Evolutionary conservation across 2,888 invertebrate genomes (phyloP), one percentile per base, ranked within the genome.

Genomic region (Onchidella celtica): DNA sequence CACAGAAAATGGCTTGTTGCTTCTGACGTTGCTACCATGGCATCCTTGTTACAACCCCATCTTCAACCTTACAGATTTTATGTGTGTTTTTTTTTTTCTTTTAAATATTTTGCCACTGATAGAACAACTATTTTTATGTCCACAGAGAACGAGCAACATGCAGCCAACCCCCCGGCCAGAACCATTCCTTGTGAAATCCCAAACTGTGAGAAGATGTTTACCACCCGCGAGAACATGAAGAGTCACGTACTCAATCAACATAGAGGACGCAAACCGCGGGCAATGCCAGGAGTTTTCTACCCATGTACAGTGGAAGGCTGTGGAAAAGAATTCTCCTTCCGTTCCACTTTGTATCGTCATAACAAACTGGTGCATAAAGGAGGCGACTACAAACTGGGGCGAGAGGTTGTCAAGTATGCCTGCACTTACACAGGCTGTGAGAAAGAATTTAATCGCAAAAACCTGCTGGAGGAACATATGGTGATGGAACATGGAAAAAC

Each of bases 311-410:
- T 79, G 2, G 66, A 63, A 36, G 79, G 72, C 66, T 79, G 79
- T 57, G 79, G 73, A n/a, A 73, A 66, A 29, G 14, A 79, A 57
- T 79, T 79, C 72, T 79, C 79, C 9, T 73, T 79, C 57, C 55
- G 79, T 55, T 73, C 73, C 9, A 79, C 79, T 27, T 34, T 79
- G 66, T 79, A 73, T 36, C 65, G 79, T 0, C 79, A 79, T 38
- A 73, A 79, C 73, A 79, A 79, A 27, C 66, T 79, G n/a, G 79
- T 79, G 17, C 79, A 79, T 59, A 63, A 65, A 38, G 79, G 79
- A 27, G 79, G 79, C 27, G 79, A 79, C 38, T 79, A 79, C 65
- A 79, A 73, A 27, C 73, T 66, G 0, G 73, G 73, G 2, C 38
- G 66, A 3, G 73, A 65, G 27, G 70, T 73, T 34, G 79, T 79